phyloP scores from a whole-genome alignment of 2,797 vertebrate species.

The Hypotaenidia philippensis region DNA sequence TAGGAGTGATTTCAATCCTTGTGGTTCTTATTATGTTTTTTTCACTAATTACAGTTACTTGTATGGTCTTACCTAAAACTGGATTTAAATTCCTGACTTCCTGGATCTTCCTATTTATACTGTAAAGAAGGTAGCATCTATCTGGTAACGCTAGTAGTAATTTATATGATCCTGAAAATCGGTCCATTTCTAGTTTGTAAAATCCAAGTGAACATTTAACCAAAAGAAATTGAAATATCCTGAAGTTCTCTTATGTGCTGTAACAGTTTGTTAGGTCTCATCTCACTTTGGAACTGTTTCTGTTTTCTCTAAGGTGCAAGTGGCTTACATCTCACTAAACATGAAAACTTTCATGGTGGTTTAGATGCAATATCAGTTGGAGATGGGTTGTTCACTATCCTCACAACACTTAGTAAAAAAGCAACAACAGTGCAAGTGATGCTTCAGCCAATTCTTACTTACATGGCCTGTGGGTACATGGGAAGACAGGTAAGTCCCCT shows the following conservation, averaged over 20 bases:
- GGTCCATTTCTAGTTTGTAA: not conserved
- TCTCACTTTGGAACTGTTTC: not conserved
- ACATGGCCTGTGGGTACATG: conserved; percentile 99
- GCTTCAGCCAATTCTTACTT: conserved; percentile 98
- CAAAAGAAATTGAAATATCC: not conserved
- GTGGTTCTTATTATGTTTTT: not conserved
- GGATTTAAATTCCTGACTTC: not conserved
- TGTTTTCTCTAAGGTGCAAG: conserved; percentile 89
- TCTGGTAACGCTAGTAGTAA: not conserved
- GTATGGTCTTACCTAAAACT: not conserved
- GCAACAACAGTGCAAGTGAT: conserved; percentile 97
- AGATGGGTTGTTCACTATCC: conserved; percentile 96
- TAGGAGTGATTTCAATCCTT: not conserved
- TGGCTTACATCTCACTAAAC: conserved; percentile 97
- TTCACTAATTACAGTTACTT: not conserved
- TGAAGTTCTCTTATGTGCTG: not conserved
- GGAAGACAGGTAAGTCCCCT: conserved; percentile 91
- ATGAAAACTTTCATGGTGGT: conserved; percentile 98
- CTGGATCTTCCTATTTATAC: not conserved
- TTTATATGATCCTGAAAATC: not conserved
- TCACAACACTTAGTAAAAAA: conserved; percentile 97
- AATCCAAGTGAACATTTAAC: not conserved
- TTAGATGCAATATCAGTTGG: conserved; percentile 98
- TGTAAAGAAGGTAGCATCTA: not conserved
- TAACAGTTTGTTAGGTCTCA: not conserved